Evolutionary conservation across 64 coral and sea anemone species (phyloP).

Genomic region (Montipora sp.): DNA sequence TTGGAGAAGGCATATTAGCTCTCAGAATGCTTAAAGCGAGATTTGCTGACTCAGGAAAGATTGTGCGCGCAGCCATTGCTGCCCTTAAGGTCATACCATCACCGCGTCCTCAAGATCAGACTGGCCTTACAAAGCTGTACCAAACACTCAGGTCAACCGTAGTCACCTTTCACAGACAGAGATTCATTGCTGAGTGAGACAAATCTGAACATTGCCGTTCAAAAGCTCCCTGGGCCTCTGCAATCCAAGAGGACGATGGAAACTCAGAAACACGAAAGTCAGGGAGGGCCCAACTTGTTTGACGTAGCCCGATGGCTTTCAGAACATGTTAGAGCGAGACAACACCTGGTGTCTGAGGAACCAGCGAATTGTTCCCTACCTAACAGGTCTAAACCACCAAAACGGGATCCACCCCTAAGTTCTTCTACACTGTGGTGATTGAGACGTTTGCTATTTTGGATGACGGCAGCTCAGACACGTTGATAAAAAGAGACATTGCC

Average conservation of each 20-base stretch:
- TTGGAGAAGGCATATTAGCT: slow-evolving; percentile 37
- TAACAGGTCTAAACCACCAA: neutral
- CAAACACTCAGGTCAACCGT: slow-evolving; percentile 25
- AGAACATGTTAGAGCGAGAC: slow-evolving; percentile 53
- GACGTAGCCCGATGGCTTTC: slow-evolving; percentile 58
- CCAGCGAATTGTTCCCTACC: neutral
- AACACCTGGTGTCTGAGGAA: slow-evolving; percentile 25
- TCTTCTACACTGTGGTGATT: neutral
- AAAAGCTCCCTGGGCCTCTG: slow-evolving; percentile 51
- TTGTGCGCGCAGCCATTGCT: slow-evolving; percentile 42
- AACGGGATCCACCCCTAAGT: neutral
- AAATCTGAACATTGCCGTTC: slow-evolving; percentile 51
- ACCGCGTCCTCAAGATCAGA: slow-evolving; percentile 36
- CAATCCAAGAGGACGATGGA: slow-evolving; percentile 67
- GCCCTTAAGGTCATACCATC: slow-evolving; percentile 32
- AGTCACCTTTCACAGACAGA: slow-evolving; percentile 52
- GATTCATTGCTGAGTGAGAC: slow-evolving; percentile 67
- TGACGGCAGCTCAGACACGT: slow-evolving; percentile 53
- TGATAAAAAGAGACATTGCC: slow-evolving; percentile 47
- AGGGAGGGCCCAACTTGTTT: slow-evolving; percentile 60
- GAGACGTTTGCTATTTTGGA: slow-evolving; percentile 69
- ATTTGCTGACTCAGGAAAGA: slow-evolving; percentile 57
- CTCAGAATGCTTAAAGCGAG: slow-evolving; percentile 39
- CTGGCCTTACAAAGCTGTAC: slow-evolving; percentile 30
- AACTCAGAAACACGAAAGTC: slow-evolving; percentile 58